Percentiles rank a stretch among this genome's conserved stretches.
Evolutionary conservation across 1,140 invertebrate genomes (phyloP).

Genomic region (Hermetia illucens): DNA sequence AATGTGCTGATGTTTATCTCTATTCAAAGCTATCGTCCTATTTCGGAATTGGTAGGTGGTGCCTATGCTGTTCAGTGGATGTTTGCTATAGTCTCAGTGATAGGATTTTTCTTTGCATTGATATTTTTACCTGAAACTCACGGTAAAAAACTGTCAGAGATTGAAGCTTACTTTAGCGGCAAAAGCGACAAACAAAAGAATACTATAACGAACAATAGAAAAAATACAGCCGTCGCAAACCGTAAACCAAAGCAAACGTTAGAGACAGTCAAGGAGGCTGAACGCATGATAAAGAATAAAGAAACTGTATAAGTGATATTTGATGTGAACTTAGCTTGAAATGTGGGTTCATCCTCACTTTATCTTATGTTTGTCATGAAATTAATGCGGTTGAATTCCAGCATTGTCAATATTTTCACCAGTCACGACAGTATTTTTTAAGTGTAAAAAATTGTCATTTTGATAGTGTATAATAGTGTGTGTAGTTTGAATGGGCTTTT

Average conservation of each 20-base stretch:
- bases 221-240: not conserved
- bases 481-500: too few relatives aligned
- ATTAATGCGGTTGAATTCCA: too few relatives aligned
- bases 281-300: constrained; percentile 5
- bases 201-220: not conserved
- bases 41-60: constrained; percentile 34
- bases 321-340: too few relatives aligned
- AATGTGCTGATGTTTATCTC: constrained; percentile 39
- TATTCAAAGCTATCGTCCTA: constrained; percentile 33
- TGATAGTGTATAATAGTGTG: too few relatives aligned
- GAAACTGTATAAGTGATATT: too few relatives aligned
- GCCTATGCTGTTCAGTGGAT: constrained; percentile 49
- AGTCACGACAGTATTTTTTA: too few relatives aligned
- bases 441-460: too few relatives aligned
- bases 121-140: constrained; percentile 58
- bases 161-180: constrained; percentile 41
- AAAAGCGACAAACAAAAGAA: not conserved
- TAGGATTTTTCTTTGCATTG: constrained; percentile 41
- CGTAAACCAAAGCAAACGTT: constrained; percentile 1
- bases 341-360: too few relatives aligned
- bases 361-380: too few relatives aligned
- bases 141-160: constrained; percentile 48
- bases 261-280: constrained; percentile 4
- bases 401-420: too few relatives aligned
- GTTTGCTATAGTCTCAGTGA: constrained; percentile 47